phyloP scores from a whole-genome alignment of 1,140 invertebrate genomes.

The honey bee (Apis mellifera) region DNA sequence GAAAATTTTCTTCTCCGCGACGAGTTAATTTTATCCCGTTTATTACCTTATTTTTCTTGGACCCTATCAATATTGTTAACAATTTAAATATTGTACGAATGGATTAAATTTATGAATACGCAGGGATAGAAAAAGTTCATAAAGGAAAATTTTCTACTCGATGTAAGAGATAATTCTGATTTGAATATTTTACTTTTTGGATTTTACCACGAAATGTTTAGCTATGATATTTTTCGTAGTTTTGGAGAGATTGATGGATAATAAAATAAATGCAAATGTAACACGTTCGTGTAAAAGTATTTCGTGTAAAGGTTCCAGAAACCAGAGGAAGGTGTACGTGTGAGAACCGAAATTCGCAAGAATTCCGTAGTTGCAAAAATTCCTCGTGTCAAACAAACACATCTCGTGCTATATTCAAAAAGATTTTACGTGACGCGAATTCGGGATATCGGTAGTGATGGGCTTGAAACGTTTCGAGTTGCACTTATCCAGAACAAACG shows the following conservation, averaged over 20 bases:
- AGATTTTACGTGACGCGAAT: constrained; percentile 21
- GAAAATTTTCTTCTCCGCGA: neutral
- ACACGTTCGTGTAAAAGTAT: neutral
- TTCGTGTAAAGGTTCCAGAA: neutral
- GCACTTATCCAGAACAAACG: no score
- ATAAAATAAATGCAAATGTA: neutral
- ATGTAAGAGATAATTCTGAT: no score
- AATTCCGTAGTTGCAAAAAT: constrained; percentile 18
- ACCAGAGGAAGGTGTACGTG: neutral
- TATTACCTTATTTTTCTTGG: no score
- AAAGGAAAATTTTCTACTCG: no score
- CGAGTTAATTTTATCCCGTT: neutral
- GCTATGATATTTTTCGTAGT: no score
- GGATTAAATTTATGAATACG: no score
- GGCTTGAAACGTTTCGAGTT: neutral
- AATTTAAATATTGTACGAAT: no score
- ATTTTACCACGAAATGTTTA: no score
- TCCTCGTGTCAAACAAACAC: constrained; percentile 16
- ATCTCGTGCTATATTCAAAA: constrained; percentile 23
- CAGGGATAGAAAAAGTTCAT: no score
- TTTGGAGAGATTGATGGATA: neutral
- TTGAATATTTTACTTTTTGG: no score
- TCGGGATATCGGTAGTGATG: neutral
- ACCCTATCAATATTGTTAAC: no score
- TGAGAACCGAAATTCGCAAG: constrained; percentile 8